These are phyloP conservation scores for Lanius collurio DNA, from an alignment of 2,113 vertebrate species.

Conservation along the genomic window DNA sequence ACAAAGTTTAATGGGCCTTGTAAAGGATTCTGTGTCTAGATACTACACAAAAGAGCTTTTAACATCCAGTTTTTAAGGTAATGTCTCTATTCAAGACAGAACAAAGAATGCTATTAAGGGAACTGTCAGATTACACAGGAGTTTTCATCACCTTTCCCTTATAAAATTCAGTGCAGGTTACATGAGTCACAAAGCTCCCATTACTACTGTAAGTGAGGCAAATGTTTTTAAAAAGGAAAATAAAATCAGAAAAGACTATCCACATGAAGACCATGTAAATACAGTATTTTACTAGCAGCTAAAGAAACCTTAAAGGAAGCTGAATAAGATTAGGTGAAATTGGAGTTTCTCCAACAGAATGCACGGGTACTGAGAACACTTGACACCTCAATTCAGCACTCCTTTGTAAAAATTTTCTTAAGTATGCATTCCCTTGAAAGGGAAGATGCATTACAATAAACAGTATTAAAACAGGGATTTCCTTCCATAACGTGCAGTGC, in stretches of 20 bases:
- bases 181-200: not conserved
- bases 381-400: not conserved
- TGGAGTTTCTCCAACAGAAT: not conserved
- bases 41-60: conserved; percentile 20
- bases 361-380: not conserved
- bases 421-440: not conserved
- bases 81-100: not conserved
- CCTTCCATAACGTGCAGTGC: not conserved
- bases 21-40: not conserved
- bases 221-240: not conserved
- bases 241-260: not conserved
- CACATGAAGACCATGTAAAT: not conserved
- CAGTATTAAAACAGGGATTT: not conserved
- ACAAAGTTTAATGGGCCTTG: conserved; percentile 18
- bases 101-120: conserved; percentile 15
- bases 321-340: not conserved
- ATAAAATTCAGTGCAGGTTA: conserved; percentile 2
- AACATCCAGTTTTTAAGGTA: conserved; percentile 12
- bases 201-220: not conserved
- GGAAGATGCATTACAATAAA: not conserved
- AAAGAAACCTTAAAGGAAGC: not conserved
- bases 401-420: not conserved
- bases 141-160: conserved; percentile 37
- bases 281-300: not conserved
- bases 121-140: conserved; percentile 18